Evolutionary conservation across 2,113 vertebrate genomes (phyloP).

Genomic region (Variabilichromis moorii): DNA sequence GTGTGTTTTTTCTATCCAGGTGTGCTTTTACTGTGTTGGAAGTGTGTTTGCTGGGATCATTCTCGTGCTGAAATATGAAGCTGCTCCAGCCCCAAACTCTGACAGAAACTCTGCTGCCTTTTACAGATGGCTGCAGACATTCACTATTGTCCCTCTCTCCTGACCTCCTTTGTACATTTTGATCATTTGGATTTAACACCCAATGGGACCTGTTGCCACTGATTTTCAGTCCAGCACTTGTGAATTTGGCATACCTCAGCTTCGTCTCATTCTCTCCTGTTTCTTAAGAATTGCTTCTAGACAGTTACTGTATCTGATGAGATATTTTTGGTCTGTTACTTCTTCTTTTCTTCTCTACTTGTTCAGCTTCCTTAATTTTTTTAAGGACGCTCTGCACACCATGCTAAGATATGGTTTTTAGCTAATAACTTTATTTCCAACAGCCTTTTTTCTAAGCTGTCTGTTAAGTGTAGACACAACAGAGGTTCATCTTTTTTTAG

Average conservation of each 20-base stretch:
- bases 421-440: background rate
- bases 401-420: background rate
- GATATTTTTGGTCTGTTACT: background rate
- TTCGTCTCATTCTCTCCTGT: background rate
- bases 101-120: background rate
- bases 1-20: background rate
- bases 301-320: background rate
- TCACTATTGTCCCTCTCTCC: background rate
- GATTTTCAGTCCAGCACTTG: background rate
- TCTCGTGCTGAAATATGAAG: background rate
- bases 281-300: background rate
- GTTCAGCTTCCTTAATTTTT: background rate
- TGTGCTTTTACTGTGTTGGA: background rate
- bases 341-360: background rate
- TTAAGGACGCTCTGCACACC: background rate
- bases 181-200: background rate
- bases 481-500: background rate
- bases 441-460: background rate
- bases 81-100: background rate
- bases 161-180: background rate
- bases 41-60: background rate
- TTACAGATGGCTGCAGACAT: background rate
- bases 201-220: background rate
- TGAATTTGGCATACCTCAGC: background rate
- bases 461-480: background rate